A percentile compares a stretch with the other conserved stretches of the same genome.
phyloP scores from a whole-genome alignment of 2,797 vertebrate species.

The Arrhamphus sclerolepis region DNA sequence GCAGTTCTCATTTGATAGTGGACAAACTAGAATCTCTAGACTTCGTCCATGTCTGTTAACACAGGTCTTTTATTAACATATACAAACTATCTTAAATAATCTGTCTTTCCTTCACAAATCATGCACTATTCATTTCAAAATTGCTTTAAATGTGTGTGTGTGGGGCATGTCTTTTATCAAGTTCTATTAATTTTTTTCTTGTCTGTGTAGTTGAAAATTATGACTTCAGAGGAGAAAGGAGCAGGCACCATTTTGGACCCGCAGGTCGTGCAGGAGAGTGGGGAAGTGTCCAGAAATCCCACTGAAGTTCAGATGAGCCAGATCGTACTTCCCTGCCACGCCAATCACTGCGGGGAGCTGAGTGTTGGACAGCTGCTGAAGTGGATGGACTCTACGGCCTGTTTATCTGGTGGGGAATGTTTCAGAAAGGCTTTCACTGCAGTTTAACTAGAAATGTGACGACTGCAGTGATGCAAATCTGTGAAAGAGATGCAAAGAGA shows the following conservation, averaged over 20 bases:
- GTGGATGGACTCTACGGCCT: constrained; percentile 97
- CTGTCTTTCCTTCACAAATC: too few species aligned
- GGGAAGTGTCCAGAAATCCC: constrained; percentile 81
- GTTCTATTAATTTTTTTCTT: not conserved
- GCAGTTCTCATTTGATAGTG: constrained; percentile 12
- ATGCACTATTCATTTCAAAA: too few species aligned
- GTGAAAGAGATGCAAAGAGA: too few species aligned
- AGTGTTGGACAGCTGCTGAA: constrained; percentile 93
- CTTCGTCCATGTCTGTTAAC: too few species aligned
- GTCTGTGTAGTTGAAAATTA: constrained; percentile 45
- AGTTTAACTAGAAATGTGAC: too few species aligned
- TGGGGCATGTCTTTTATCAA: not conserved
- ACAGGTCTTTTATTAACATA: too few species aligned
- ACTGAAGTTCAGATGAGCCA: constrained; percentile 98
- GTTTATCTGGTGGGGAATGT: constrained; percentile 87
- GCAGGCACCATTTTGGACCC: constrained; percentile 37
- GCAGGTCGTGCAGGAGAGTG: constrained; percentile 67
- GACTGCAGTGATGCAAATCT: too few species aligned
- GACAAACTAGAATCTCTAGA: too few species aligned
- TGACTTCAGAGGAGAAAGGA: constrained; percentile 58
- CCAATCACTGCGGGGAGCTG: constrained; percentile 91
- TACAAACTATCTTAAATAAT: too few species aligned
- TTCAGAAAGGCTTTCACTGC: not conserved
- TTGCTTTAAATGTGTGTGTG: too few species aligned
- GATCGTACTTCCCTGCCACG: constrained; percentile 93